Conservation (phyloP, 1,140 invertebrate species). For the Pteromalus puparum region DNA sequence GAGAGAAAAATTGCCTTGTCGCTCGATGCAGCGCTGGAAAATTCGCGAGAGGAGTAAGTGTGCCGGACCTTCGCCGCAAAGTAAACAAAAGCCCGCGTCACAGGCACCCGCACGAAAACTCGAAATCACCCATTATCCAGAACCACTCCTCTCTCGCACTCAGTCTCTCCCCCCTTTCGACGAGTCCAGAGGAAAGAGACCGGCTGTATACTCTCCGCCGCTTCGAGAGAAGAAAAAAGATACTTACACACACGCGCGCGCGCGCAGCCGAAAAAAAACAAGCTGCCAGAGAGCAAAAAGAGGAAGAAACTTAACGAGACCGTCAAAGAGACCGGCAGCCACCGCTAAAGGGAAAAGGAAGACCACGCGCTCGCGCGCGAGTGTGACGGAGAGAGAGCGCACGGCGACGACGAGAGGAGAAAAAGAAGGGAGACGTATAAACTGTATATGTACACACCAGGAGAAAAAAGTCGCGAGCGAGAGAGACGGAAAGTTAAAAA, state of each 20-base stretch:
- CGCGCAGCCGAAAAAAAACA: constrained; percentile 12
- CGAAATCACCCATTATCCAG: no score
- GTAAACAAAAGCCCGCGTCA: no score
- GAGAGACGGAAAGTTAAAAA: constrained; percentile 49
- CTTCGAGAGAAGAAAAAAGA: constrained; percentile 18
- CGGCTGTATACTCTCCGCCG: background rate
- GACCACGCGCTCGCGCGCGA: constrained; percentile 35
- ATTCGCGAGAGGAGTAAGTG: no score
- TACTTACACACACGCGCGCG: background rate
- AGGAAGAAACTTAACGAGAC: constrained; percentile 50
- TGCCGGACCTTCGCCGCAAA: no score
- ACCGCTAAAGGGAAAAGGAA: constrained; percentile 38
- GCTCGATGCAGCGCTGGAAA: no score
- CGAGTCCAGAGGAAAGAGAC: background rate
- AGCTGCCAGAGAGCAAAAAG: constrained; percentile 12
- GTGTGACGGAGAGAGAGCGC: background rate
- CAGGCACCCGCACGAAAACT: no score
- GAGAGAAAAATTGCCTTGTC: no score
- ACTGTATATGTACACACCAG: background rate
- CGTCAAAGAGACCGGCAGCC: constrained; percentile 52
- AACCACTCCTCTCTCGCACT: background rate
- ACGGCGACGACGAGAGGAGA: background rate
- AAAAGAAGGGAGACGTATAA: background rate
- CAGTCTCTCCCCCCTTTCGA: background rate
- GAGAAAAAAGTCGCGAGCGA: background rate